A percentile compares a stretch with the other conserved stretches of the same genome.
Conservation (phyloP, 2,113 vertebrate genomes). For the Percopsis transmontana region DNA sequence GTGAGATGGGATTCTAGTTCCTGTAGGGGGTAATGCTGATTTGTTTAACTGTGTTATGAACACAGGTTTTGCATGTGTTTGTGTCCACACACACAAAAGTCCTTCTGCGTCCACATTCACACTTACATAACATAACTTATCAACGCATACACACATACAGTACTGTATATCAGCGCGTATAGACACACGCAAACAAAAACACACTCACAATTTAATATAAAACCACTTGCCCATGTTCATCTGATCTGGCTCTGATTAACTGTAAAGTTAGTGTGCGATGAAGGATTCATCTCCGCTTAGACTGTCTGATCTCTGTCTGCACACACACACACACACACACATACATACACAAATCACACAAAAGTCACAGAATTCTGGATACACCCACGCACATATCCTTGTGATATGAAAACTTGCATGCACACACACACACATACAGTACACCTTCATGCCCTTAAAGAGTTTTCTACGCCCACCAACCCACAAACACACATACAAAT, state of each 20-base stretch:
- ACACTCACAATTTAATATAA: neutral
- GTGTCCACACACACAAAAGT: neutral
- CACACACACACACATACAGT: slow-evolving; percentile 5
- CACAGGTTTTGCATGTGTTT: neutral
- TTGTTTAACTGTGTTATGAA: neutral
- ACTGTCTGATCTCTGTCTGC: slow-evolving; percentile 14
- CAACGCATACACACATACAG: slow-evolving; percentile 1
- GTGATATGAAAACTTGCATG: neutral
- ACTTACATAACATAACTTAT: neutral
- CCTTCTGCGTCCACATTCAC: neutral
- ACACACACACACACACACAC: neutral
- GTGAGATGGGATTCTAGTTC: too few species aligned
- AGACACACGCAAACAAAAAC: slow-evolving; percentile 9
- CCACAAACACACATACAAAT: neutral
- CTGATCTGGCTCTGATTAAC: neutral
- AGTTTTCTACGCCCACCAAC: too few species aligned
- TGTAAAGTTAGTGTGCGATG: neutral
- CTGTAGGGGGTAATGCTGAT: too few species aligned
- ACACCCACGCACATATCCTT: slow-evolving; percentile 4
- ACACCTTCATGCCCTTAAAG: neutral
- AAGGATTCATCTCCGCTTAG: slow-evolving; percentile 19
- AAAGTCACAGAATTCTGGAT: neutral
- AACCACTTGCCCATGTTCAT: neutral
- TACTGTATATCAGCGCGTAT: neutral
- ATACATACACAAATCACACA: slow-evolving; percentile 6